phyloP scores from a whole-genome alignment of 2,113 vertebrate species.

The Ptyas mucosa region DNA sequence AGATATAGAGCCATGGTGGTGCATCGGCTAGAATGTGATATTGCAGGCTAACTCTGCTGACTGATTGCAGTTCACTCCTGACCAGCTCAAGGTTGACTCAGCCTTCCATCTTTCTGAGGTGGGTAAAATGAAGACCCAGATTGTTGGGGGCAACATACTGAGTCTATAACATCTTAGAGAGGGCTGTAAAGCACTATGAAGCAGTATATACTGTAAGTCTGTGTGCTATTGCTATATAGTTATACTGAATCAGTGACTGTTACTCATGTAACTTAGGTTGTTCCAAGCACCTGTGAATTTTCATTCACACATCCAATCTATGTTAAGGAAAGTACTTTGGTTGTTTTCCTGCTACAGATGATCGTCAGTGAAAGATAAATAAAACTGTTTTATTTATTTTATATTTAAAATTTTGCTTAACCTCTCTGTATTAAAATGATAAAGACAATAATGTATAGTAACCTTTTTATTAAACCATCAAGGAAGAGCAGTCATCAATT shows the following conservation, averaged over 20 bases:
- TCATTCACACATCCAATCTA: neutral
- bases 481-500: no score
- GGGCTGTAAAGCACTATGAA: neutral
- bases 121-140: neutral
- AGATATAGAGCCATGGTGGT: neutral
- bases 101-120: neutral
- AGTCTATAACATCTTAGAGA: neutral
- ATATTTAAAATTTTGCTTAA: neutral
- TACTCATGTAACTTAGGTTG: neutral
- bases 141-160: neutral
- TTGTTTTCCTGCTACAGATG: neutral
- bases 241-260: neutral
- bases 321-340: neutral
- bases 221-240: neutral
- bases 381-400: no score
- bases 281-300: neutral
- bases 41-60: neutral
- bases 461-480: neutral
- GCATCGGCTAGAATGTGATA: neutral
- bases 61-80: neutral
- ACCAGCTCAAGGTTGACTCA: neutral
- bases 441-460: neutral
- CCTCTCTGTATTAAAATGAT: neutral
- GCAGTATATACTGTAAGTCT: neutral
- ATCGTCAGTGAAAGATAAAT: neutral